Evolutionary conservation across 2,113 vertebrate species (phyloP), one percentile per base, ranked within the genome.

Genomic region (Hystrix cristata): DNA sequence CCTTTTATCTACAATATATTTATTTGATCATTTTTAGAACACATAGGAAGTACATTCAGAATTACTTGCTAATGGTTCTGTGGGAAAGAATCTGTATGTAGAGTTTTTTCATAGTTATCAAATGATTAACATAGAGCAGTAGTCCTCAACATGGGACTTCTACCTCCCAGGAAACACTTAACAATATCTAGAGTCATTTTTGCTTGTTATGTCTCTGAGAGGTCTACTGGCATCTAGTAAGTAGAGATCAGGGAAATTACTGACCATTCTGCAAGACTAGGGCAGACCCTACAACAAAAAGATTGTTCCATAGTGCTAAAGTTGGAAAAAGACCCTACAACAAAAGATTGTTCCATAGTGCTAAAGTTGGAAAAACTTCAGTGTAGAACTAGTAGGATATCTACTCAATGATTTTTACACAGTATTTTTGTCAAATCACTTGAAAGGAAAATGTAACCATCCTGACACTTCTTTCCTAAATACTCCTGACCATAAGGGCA

Each of bases 1-100:
- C 12, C 46, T 53, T 62, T 72, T 88, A 71, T 81, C 55, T 72
- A 55, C 2, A 90, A 11, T 65, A 53, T 81, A 60, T 80, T 81
- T 60, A 82, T 90, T 38, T 78, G 15, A 90, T 76, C 59, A 23
- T 74, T 78, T 95, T 90, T 84, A 90, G 38, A 90, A 78, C 43
- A 59, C 10, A 65, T 21, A 76, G n/a, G 46, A 81, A 60, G 16
- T 69, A 80, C 27, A 67, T 93, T 60, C 53, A 71, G 4, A 72
- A 67, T 62, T 90, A 64, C 10, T 57, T 48, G 43, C 11, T 59
- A 76, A 0, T 90, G 48, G 27, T 74, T 94, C n/a, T 90, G 19
- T 90, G 29, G 10, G 55, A 76, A 84, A 83, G 78, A 83, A 59
- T 5, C 11, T 83, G 15, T 57, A 12, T 38, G 8, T 67, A 57